Conservation (phyloP, 2,797 vertebrate genomes). For the Gadopsis bispinosus region DNA sequence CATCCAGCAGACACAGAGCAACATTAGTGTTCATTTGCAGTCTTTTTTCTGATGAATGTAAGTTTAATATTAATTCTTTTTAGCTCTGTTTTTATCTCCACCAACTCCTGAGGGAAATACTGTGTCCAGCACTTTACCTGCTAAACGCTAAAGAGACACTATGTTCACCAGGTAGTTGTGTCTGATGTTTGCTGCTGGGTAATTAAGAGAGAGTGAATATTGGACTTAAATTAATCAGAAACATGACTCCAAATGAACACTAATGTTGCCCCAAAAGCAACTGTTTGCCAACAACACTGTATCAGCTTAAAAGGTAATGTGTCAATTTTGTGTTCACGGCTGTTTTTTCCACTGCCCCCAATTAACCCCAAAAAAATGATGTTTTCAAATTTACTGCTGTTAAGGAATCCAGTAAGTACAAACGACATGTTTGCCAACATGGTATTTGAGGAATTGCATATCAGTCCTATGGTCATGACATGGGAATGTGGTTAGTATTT, state of each 20-base stretch:
- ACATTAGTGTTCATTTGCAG: not conserved
- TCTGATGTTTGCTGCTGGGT: not conserved
- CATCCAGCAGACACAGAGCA: not conserved
- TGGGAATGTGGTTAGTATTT: constrained; percentile 2
- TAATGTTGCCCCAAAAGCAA: not conserved
- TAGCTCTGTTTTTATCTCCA: constrained; percentile 1
- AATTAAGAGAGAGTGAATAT: not conserved
- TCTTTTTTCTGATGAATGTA: not conserved
- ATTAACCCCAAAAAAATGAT: too few species aligned
- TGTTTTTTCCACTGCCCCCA: not conserved
- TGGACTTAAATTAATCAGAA: not conserved
- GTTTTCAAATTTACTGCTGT: not conserved
- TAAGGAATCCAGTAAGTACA: not conserved
- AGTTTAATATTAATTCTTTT: not conserved
- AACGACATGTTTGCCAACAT: not conserved
- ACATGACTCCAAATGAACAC: not conserved
- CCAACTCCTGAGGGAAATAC: not conserved
- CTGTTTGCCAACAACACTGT: not conserved
- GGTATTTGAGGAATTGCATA: not conserved
- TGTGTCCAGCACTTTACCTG: not conserved
- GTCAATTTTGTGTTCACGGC: not conserved
- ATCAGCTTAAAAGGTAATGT: not conserved
- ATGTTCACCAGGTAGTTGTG: not conserved
- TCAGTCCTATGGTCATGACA: not conserved
- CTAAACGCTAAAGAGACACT: not conserved